Evolutionary conservation across 2,797 vertebrate species (phyloP).

Genomic region (Sandelia bainsii): DNA sequence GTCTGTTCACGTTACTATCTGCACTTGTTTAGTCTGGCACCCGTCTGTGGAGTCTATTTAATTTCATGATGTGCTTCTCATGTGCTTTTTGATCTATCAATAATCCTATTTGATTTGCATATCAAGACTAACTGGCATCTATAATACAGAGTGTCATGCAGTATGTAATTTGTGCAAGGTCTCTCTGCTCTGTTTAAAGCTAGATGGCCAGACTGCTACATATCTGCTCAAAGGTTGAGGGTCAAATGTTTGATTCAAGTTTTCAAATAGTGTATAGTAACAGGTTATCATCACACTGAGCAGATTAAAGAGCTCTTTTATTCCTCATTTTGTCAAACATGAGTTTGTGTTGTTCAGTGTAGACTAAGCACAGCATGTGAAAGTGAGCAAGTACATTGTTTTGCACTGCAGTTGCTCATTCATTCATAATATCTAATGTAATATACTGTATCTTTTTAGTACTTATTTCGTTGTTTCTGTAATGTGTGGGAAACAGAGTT

Average conservation of each 20-base stretch:
- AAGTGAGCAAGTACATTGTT: background rate
- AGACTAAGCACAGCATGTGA: background rate
- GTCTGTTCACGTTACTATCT: conserved; percentile 19
- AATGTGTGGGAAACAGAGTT: no score
- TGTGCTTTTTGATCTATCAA: background rate
- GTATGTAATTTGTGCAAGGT: background rate
- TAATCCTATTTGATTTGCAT: conserved; percentile 3
- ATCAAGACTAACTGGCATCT: background rate
- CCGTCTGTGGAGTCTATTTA: background rate
- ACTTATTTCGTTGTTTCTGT: no score
- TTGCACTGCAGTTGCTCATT: no score
- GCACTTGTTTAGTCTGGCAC: conserved; percentile 70
- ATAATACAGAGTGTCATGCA: background rate
- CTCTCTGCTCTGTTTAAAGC: no score
- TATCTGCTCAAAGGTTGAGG: background rate
- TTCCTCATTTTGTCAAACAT: background rate
- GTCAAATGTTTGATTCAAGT: background rate
- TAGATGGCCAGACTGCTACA: background rate
- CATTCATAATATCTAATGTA: no score
- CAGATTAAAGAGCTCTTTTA: no score
- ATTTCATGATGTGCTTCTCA: conserved; percentile 8
- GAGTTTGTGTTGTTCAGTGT: background rate
- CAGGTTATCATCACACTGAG: background rate
- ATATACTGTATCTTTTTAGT: background rate
- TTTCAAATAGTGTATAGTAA: background rate